These are phyloP conservation scores for Ceyx melanurus DNA, from an alignment of 2,113 vertebrate genomes.

Conservation along the genomic window DNA sequence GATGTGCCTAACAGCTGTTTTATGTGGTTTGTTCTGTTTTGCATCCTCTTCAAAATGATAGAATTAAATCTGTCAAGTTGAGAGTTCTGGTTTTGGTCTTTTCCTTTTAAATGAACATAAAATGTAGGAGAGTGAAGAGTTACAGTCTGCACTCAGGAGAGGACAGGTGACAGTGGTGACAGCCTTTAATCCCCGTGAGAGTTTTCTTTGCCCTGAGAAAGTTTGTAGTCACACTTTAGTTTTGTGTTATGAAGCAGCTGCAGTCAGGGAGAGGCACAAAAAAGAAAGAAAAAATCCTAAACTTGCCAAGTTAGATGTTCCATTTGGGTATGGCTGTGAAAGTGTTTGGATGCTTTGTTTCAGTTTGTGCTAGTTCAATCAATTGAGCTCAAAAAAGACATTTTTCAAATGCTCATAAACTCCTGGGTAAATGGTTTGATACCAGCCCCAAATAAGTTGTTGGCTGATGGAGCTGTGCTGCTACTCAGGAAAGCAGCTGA, in stretches of 20 bases:
- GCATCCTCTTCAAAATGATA: neutral
- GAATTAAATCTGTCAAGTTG: neutral
- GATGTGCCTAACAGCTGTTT: neutral
- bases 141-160: neutral
- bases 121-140: neutral
- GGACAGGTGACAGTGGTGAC: neutral
- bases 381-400: neutral
- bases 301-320: neutral
- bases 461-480: neutral
- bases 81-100: neutral
- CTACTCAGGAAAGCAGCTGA: neutral
- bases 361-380: neutral
- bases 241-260: neutral
- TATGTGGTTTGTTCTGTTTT: neutral
- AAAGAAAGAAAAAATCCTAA: neutral
- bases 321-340: neutral
- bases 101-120: neutral
- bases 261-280: neutral
- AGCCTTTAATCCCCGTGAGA: neutral
- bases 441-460: neutral
- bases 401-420: neutral
- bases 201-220: neutral
- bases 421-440: neutral
- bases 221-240: neutral
- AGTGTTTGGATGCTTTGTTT: neutral